Conservation (phyloP, 2,797 vertebrate genomes). For the Sebastes itinus region DNA sequence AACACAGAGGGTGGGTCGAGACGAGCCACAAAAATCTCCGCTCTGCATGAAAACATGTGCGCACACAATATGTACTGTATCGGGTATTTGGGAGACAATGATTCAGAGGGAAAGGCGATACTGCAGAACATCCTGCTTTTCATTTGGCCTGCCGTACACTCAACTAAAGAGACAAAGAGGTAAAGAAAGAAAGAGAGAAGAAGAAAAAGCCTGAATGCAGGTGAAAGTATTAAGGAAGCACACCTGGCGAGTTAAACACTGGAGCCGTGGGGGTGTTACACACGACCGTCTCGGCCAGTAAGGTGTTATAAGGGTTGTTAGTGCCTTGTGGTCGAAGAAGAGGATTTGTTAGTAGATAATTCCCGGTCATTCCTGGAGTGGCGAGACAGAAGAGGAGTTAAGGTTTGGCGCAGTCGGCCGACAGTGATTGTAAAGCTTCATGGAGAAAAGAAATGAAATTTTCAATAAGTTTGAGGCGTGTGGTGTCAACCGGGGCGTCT, state of each 20-base stretch:
- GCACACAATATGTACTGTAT: slow-evolving; percentile 12
- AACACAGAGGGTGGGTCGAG: slow-evolving; percentile 28
- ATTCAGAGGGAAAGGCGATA: slow-evolving; percentile 68
- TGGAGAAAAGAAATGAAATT: slow-evolving; percentile 31
- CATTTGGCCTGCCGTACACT: slow-evolving; percentile 49
- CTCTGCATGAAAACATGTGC: slow-evolving; percentile 30
- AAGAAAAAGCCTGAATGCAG: slow-evolving; percentile 43
- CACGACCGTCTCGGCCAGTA: slow-evolving; percentile 99
- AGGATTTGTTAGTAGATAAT: slow-evolving; percentile 99
- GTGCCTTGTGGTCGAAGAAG: slow-evolving; percentile 99
- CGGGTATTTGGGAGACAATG: slow-evolving; percentile 55
- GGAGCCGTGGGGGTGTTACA: slow-evolving; percentile 99
- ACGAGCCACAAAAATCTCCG: slow-evolving; percentile 51
- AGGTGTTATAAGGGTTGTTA: slow-evolving; percentile 99
- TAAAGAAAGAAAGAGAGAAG: slow-evolving; percentile 25
- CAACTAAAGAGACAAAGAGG: slow-evolving; percentile 43
- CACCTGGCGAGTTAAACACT: slow-evolving; percentile 99
- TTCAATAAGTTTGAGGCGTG: slow-evolving; percentile 3
- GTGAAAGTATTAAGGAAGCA: slow-evolving; percentile 85
- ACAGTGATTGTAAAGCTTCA: slow-evolving; percentile 43
- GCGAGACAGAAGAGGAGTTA: slow-evolving; percentile 83
- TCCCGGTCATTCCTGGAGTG: slow-evolving; percentile 99
- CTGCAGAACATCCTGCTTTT: slow-evolving; percentile 60
- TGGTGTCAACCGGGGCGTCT: background rate
- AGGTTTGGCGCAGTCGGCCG: slow-evolving; percentile 32